Evolutionary conservation across 1,140 invertebrate genomes (phyloP).

Genomic region (Tetraneura akinire): DNA sequence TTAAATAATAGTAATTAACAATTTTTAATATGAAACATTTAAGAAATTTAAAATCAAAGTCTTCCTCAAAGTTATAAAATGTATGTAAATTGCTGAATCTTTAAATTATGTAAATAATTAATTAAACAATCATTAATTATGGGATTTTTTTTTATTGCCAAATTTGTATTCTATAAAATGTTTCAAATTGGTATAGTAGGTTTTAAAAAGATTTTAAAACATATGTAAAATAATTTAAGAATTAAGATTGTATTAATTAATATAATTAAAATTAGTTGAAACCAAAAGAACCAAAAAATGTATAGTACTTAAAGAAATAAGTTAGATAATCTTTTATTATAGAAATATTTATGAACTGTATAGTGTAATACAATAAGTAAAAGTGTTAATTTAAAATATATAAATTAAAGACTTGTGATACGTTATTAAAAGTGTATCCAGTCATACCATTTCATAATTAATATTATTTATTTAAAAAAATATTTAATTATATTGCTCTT

Average conservation of each 20-base stretch:
- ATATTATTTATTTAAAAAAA: no score
- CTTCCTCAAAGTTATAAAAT: constrained; percentile 13
- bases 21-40: background rate
- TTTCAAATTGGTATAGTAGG: background rate
- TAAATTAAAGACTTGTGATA: no score
- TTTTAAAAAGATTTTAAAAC: background rate
- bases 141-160: background rate
- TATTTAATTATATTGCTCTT: no score
- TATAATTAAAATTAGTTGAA: constrained; percentile 7
- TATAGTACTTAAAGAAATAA: constrained; percentile 23
- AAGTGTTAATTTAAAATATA: no score
- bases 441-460: no score
- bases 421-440: no score
- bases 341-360: no score
- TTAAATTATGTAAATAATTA: constrained; percentile 31
- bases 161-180: background rate
- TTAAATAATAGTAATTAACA: background rate
- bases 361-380: no score
- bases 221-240: background rate
- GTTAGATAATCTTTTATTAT: no score
- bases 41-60: constrained; percentile 19
- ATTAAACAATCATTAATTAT: constrained; percentile 19
- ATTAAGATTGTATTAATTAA: background rate
- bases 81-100: constrained; percentile 10
- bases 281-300: constrained; percentile 8